Percentiles rank a stretch among this genome's conserved stretches.
Evolutionary conservation across 1,140 invertebrate genomes (phyloP).

Genomic region (Drosophila orosa): DNA sequence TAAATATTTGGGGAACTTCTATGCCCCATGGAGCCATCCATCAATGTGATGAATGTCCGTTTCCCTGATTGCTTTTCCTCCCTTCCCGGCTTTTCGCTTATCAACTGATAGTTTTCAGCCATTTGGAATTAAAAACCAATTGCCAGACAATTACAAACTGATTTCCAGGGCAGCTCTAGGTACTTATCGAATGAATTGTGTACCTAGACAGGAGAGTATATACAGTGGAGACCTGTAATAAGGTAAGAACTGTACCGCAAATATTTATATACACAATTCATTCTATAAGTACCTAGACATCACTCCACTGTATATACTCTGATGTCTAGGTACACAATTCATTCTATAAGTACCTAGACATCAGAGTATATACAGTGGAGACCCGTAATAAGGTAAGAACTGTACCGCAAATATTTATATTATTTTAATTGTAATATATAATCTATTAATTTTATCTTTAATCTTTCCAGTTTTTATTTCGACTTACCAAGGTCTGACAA

Average conservation of each 20-base stretch:
- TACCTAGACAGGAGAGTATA: neutral
- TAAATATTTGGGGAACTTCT: slow-evolving; percentile 49
- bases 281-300: neutral
- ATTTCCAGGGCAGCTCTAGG: neutral
- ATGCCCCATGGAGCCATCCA: slow-evolving; percentile 52
- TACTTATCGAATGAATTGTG: neutral
- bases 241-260: neutral
- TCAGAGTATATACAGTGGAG: neutral
- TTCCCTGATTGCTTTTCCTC: neutral
- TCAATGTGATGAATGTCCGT: slow-evolving; percentile 59
- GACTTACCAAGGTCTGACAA: too few species aligned
- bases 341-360: neutral
- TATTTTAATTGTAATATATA: too few species aligned
- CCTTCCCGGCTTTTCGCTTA: slow-evolving; percentile 25
- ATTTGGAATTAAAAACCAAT: slow-evolving; percentile 67
- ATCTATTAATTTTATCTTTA: too few species aligned
- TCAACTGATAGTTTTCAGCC: slow-evolving; percentile 26
- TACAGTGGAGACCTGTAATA: neutral
- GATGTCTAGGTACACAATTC: neutral
- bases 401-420: neutral
- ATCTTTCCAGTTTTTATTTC: too few species aligned
- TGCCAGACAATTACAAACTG: slow-evolving; percentile 46
- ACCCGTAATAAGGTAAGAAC: neutral
- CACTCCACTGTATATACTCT: too few species aligned
- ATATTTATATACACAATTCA: too few species aligned